Evolutionary conservation across 2,797 vertebrate genomes (phyloP).

Genomic region (Crypturellus tataupa): DNA sequence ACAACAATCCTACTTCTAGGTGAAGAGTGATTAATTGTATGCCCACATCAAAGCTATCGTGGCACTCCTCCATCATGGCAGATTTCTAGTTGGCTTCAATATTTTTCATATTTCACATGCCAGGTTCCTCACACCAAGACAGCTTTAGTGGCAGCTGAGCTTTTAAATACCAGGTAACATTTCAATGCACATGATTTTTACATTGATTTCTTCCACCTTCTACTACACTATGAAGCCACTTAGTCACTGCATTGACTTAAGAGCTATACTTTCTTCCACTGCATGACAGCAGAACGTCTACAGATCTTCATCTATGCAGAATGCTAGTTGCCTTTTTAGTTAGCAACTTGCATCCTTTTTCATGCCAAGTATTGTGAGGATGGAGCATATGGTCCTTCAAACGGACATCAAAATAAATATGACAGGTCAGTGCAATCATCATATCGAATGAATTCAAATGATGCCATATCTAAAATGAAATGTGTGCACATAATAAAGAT

Average conservation of each 20-base stretch:
- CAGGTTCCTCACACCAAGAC: slow-evolving; percentile 29
- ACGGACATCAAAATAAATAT: slow-evolving; percentile 70
- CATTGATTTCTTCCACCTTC: not conserved
- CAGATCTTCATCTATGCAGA: not conserved
- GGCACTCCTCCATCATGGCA: slow-evolving; percentile 60
- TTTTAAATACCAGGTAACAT: not conserved
- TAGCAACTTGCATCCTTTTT: slow-evolving; percentile 32
- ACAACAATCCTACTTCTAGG: slow-evolving; percentile 22
- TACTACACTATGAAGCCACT: not conserved
- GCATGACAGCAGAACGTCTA: not conserved
- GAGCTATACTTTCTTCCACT: not conserved
- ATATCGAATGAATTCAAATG: slow-evolving; percentile 62
- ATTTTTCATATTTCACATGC: slow-evolving; percentile 6
- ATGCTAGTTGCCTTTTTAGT: not conserved
- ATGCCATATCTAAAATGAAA: slow-evolving; percentile 63
- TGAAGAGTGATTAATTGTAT: slow-evolving; percentile 13
- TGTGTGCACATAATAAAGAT: slow-evolving; percentile 67
- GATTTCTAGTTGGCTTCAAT: slow-evolving; percentile 39
- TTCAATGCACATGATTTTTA: not conserved
- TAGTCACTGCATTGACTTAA: not conserved
- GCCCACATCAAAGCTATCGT: slow-evolving; percentile 4
- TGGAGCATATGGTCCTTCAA: slow-evolving; percentile 70
- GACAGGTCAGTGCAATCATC: slow-evolving; percentile 68
- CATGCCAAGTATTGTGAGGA: not conserved
- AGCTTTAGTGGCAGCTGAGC: not conserved